These are phyloP conservation scores for Lottia gigantea DNA, from an alignment of 2,888 invertebrate genomes.

Conservation along the genomic window DNA sequence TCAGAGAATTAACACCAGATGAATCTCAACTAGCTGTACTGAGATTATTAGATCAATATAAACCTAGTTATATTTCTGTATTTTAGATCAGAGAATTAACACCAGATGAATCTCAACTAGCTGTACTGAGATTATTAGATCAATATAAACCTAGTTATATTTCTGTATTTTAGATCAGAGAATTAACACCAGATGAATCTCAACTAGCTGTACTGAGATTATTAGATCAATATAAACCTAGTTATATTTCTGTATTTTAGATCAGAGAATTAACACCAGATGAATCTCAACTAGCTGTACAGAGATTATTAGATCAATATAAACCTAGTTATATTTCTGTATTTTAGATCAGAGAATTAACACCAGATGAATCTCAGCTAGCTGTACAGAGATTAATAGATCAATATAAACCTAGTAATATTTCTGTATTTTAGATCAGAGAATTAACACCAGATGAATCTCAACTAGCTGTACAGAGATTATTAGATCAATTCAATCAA, in stretches of 20 bases:
- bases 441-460: slow-evolving; percentile 42
- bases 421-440: too few relatives aligned
- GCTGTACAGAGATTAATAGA: slow-evolving; percentile 58
- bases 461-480: slow-evolving; percentile 50
- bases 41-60: slow-evolving; percentile 53
- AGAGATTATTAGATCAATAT: slow-evolving; percentile 56
- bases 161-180: too few relatives aligned
- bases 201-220: slow-evolving; percentile 53
- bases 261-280: slow-evolving; percentile 33
- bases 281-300: slow-evolving; percentile 47
- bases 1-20: slow-evolving; percentile 33
- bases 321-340: too few relatives aligned
- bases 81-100: slow-evolving; percentile 19
- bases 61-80: too few relatives aligned
- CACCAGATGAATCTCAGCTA: slow-evolving; percentile 47
- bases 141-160: slow-evolving; percentile 25
- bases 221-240: slow-evolving; percentile 44
- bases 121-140: slow-evolving; percentile 57
- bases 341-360: slow-evolving; percentile 7
- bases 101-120: slow-evolving; percentile 46
- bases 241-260: too few relatives aligned
- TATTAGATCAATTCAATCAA: slow-evolving; percentile 57
- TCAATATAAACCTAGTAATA: slow-evolving; percentile 24
- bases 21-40: slow-evolving; percentile 51
- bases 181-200: slow-evolving; percentile 41